Evolutionary conservation across 2,113 vertebrate genomes (phyloP), one percentile per base, ranked within the genome.

Genomic region (Rallus limicola): DNA sequence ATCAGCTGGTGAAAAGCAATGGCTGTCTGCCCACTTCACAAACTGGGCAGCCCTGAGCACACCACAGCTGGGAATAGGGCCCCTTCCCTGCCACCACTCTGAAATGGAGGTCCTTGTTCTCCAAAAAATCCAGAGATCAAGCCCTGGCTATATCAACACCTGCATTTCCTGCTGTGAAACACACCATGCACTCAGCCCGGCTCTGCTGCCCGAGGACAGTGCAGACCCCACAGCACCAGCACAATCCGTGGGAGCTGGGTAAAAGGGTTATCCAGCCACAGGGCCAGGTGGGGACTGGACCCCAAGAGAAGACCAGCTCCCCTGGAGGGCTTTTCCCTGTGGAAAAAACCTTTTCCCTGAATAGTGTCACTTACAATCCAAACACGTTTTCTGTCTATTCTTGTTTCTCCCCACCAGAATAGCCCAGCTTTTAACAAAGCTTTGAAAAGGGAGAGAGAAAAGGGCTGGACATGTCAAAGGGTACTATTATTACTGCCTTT

Each of bases 391-490:
- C 69, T 75, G 18, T 16, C 72, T 71, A 2, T 58, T 62, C 55
- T 80, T 2, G 0, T 76, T 85, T 62, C 60, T 75, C 25, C 34
- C 44, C 42, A 29, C 5, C 40, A 86, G 68, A 90, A 86, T 86
- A 96, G 28, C 38, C 31, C 62, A 36, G 53, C 24, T 84, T 83
- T 93, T 44, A 62, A 71, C 62, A 86, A 69, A 83, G 52, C 31
- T 55, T 68, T 82, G 77, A 82, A 92, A 84, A 86, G 29, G 44
- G 46, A 44, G 42, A 81, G 59, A 76, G 72, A 76, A 91, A 78
- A 87, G 21, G 29, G 62, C 38, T 82, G 86, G 86, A 56, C 65
- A 6, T 62, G 89, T 91, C 93, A 92, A 92, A 95, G 86, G 58
- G 70, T 92, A 8, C 77, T 89, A 34, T 93, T 92, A 78, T 92